These are phyloP conservation scores for Meloidogyne chitwoodi DNA, from an alignment of 1,140 invertebrate species.

Conservation along the genomic window DNA sequence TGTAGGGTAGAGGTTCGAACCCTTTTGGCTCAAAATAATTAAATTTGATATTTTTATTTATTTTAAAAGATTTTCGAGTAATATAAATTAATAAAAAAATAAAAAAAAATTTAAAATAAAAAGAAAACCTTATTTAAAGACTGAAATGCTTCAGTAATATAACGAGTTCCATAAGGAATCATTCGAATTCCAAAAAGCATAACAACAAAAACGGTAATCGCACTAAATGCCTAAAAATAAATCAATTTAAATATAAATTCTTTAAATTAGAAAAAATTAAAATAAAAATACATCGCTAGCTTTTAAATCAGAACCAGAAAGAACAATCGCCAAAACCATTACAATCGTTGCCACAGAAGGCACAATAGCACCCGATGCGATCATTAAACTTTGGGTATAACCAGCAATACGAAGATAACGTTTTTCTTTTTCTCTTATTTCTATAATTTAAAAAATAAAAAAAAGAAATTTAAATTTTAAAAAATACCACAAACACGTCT, in stretches of 20 bases:
- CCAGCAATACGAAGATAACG: conserved; percentile 65
- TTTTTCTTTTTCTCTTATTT: conserved; percentile 65
- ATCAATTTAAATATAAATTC: conserved; percentile 1
- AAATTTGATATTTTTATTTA: no score
- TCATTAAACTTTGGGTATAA: conserved; percentile 67
- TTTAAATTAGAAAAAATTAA: background rate
- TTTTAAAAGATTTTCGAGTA: no score
- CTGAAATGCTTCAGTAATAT: conserved; percentile 60
- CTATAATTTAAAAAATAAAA: conserved; percentile 61
- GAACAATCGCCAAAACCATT: conserved; percentile 69
- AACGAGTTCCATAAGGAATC: conserved; percentile 59
- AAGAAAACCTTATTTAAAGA: conserved; percentile 60
- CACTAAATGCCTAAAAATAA: conserved; percentile 60
- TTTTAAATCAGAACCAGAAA: conserved; percentile 66
- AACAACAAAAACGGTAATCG: conserved; percentile 62
- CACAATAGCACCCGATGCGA: conserved; percentile 67
- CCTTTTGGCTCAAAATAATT: no score
- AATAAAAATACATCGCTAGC: conserved; percentile 67
- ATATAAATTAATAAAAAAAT: background rate
- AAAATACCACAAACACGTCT: conserved; percentile 63
- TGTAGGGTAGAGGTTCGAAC: no score
- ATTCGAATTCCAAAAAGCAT: conserved; percentile 62
- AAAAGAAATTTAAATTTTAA: conserved; percentile 5
- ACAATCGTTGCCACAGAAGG: conserved; percentile 65
- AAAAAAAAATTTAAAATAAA: no score